Conservation (phyloP, 2,797 vertebrate species). For the Anabas testudineus region DNA sequence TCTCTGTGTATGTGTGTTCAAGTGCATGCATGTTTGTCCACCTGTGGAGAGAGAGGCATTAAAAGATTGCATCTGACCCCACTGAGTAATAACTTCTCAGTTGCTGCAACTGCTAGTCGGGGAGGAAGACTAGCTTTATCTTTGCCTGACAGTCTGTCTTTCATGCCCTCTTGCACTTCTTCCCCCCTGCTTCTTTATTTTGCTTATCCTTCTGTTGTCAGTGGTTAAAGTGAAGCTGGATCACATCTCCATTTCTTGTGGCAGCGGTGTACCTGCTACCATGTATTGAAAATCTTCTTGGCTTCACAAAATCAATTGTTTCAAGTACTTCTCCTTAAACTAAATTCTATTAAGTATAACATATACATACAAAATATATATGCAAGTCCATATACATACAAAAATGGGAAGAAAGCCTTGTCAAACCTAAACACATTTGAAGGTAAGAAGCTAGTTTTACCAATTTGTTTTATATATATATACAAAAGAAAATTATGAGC, state of each 20-base stretch:
- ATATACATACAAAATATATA: too few relatives aligned
- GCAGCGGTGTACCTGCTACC: not conserved
- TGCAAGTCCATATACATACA: too few relatives aligned
- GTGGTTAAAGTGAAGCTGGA: not conserved
- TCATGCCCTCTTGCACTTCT: not conserved
- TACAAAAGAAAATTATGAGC: too few relatives aligned
- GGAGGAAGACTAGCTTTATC: slow-evolving; percentile 39
- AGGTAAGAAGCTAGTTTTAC: too few relatives aligned
- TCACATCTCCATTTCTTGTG: not conserved
- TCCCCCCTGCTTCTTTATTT: not conserved
- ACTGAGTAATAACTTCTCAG: slow-evolving; percentile 67
- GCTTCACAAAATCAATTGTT: not conserved
- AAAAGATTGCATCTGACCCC: slow-evolving; percentile 74
- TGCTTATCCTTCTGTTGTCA: slow-evolving; percentile 1
- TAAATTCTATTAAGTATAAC: too few relatives aligned
- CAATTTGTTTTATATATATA: too few relatives aligned
- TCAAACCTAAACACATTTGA: too few relatives aligned
- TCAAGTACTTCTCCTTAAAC: too few relatives aligned
- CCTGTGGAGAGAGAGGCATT: slow-evolving; percentile 63
- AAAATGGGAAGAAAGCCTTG: too few relatives aligned
- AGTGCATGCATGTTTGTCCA: slow-evolving; percentile 25
- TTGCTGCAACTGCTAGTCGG: slow-evolving; percentile 20
- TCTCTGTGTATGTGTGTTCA: slow-evolving; percentile 14
- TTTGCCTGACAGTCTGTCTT: slow-evolving; percentile 44
- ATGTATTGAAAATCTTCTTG: too few relatives aligned